These are phyloP conservation scores for Microctenopoma stevenorrisi DNA, from an alignment of 2,797 vertebrate species.

Conservation along the genomic window DNA sequence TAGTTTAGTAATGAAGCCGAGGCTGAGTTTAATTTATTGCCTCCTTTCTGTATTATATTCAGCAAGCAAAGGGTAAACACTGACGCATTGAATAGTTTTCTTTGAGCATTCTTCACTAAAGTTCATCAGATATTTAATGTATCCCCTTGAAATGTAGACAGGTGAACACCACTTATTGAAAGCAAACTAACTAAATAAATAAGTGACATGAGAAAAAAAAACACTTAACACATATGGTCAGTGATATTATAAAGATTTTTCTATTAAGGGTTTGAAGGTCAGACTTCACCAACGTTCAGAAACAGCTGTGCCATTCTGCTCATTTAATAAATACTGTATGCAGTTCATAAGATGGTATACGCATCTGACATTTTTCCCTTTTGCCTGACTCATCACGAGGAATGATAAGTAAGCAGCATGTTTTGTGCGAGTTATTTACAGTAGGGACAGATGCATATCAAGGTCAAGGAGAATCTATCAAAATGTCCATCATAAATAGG, in stretches of 20 bases:
- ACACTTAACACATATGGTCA: slow-evolving; percentile 10
- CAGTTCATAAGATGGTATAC: background rate
- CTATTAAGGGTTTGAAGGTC: slow-evolving; percentile 26
- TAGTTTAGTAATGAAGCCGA: slow-evolving; percentile 3
- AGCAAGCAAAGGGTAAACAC: slow-evolving; percentile 21
- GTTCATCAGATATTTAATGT: slow-evolving; percentile 8
- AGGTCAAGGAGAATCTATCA: slow-evolving; percentile 41
- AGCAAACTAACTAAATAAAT: background rate
- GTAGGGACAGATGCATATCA: slow-evolving; percentile 43
- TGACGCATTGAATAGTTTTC: background rate
- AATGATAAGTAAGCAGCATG: background rate
- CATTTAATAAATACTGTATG: slow-evolving; percentile 5
- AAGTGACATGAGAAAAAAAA: background rate
- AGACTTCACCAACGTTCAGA: slow-evolving; percentile 20
- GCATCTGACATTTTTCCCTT: slow-evolving; percentile 1
- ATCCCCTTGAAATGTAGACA: slow-evolving; percentile 25
- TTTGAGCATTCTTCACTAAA: slow-evolving; percentile 3
- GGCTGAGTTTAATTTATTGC: slow-evolving; percentile 17
- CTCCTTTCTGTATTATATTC: background rate
- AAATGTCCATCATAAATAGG: slow-evolving; percentile 42
- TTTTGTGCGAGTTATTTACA: slow-evolving; percentile 28
- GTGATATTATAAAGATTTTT: slow-evolving; percentile 12
- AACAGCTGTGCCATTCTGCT: slow-evolving; percentile 7
- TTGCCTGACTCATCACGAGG: background rate
- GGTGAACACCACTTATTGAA: slow-evolving; percentile 26